Conservation (phyloP, 2,888 invertebrate species). For the Allolobophora icterica region DNA sequence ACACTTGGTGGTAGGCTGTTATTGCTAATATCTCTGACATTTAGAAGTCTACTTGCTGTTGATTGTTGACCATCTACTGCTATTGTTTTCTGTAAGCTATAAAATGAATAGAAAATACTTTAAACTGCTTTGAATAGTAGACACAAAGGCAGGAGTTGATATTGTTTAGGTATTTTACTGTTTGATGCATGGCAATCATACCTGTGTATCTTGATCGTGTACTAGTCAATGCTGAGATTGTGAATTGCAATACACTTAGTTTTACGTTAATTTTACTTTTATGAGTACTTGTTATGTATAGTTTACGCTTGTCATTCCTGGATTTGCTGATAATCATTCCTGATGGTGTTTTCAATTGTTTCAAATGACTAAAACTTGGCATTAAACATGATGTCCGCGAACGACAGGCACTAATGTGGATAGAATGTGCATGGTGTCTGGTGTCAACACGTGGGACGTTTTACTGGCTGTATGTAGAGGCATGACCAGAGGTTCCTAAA, state of each 20-base stretch:
- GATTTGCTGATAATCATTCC: background rate
- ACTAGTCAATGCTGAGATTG: background rate
- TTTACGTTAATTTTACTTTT: background rate
- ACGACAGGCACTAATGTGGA: too few relatives aligned
- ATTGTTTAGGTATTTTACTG: background rate
- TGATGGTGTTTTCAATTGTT: background rate
- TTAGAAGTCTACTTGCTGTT: background rate
- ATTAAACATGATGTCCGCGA: too few relatives aligned
- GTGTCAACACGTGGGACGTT: too few relatives aligned
- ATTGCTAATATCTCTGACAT: background rate
- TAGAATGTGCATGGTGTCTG: too few relatives aligned
- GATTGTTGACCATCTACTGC: background rate
- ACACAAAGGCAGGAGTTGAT: background rate
- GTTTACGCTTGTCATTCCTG: background rate
- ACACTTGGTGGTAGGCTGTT: background rate
- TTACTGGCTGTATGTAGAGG: too few relatives aligned
- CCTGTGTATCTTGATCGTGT: background rate
- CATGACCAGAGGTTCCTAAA: too few relatives aligned
- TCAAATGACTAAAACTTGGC: too few relatives aligned
- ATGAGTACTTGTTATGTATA: background rate
- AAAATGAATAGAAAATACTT: background rate
- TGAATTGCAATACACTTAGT: background rate
- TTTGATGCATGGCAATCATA: background rate
- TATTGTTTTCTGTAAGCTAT: background rate
- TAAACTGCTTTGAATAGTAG: background rate